Percentiles rank a stretch among this genome's conserved stretches.
Evolutionary conservation across 2,113 vertebrate genomes (phyloP).

Genomic region (Hymenochirus boettgeri): DNA sequence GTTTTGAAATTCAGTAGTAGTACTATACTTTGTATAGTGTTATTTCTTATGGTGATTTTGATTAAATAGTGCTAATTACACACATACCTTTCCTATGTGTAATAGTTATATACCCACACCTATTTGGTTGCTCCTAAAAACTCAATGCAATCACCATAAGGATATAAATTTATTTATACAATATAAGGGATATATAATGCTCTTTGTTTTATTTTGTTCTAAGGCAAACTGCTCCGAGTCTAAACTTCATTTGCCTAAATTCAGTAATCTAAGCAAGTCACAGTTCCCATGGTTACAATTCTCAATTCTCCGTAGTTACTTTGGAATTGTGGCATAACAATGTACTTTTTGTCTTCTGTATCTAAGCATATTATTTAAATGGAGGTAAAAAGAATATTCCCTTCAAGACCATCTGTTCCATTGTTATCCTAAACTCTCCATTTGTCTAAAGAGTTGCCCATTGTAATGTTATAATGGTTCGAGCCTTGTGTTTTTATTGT

Average conservation of each 20-base stretch:
- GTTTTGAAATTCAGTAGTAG: no score
- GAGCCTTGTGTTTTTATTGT: conserved; percentile 15
- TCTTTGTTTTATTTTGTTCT: conserved; percentile 34
- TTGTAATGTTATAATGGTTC: conserved; percentile 19
- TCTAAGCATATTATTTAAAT: conserved; percentile 37
- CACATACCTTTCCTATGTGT: no score
- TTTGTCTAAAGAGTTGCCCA: conserved; percentile 22
- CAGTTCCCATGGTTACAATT: conserved; percentile 39
- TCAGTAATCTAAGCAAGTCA: conserved; percentile 40
- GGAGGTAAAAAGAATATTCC: conserved; percentile 32
- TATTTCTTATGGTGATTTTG: no score
- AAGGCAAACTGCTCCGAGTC: conserved; percentile 30
- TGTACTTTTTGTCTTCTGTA: conserved; percentile 37
- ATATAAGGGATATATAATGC: neutral
- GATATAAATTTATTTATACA: no score
- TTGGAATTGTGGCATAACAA: conserved; percentile 38
- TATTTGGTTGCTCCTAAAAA: no score
- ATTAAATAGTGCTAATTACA: no score
- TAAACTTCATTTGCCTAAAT: conserved; percentile 42
- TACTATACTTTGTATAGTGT: no score
- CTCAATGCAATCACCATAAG: no score
- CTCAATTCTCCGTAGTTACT: conserved; percentile 33
- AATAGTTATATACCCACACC: no score
- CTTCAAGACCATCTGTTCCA: conserved; percentile 38
- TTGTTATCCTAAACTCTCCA: conserved; percentile 24